Evolutionary conservation across 53 echinoderm and acorn worm genomes (phyloP).

Genomic region (Crossaster papposus): DNA sequence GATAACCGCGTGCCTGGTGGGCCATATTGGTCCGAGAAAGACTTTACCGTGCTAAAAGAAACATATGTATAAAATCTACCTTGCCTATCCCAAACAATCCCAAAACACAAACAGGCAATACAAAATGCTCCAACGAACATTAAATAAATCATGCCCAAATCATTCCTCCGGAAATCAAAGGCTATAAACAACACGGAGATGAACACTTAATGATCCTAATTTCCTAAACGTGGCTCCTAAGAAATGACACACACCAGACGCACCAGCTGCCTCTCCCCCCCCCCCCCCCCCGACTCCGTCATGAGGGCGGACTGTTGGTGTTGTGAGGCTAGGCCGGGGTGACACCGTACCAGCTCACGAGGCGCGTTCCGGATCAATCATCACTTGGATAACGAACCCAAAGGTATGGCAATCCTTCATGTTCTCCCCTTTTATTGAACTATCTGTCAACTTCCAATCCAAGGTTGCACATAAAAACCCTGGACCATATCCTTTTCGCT

Average conservation of each 20-base stretch:
- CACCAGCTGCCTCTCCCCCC: no score
- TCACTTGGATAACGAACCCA: constrained; percentile 39
- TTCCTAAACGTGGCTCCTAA: background rate
- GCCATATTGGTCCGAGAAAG: no score
- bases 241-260: background rate
- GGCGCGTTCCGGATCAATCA: constrained; percentile 41
- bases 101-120: no score
- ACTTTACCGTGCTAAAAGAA: no score
- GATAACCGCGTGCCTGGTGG: no score
- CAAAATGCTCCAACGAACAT: background rate
- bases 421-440: background rate
- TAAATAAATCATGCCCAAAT: background rate
- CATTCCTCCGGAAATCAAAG: background rate
- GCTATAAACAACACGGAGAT: background rate
- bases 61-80: background rate
- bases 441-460: background rate
- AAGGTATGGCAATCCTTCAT: constrained; percentile 31
- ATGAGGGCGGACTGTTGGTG: background rate
- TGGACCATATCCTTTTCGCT: background rate
- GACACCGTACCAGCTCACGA: background rate
- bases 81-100: no score
- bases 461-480: background rate
- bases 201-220: background rate
- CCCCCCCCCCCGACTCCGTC: background rate
- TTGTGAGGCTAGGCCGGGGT: background rate